Evolutionary conservation across 2,797 vertebrate species (phyloP).

Genomic region (Chelonia mydas): DNA sequence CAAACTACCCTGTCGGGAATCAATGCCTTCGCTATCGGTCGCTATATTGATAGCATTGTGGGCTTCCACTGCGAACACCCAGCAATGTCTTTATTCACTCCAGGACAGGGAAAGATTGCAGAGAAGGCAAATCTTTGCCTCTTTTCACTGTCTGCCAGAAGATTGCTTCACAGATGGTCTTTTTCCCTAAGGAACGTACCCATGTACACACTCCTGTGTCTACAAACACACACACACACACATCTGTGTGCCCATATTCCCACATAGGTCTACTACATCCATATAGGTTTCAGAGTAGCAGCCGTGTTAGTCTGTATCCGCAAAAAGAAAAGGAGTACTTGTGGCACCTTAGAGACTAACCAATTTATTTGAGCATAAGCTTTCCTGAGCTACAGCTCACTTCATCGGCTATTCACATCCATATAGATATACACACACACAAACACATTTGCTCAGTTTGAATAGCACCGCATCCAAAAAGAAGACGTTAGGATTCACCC

Average conservation of each 20-base stretch:
- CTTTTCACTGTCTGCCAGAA: neutral
- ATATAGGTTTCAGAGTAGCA: too few relatives aligned
- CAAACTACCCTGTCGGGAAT: conserved; percentile 81
- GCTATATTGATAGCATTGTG: conserved; percentile 73
- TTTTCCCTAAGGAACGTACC: conserved; percentile 62
- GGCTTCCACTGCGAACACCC: conserved; percentile 64
- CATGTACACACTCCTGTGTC: neutral
- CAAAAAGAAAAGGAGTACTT: too few relatives aligned
- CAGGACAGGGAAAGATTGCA: neutral
- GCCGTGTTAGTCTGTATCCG: too few relatives aligned
- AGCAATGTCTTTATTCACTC: conserved; percentile 76
- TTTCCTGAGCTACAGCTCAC: too few relatives aligned
- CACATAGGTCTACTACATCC: neutral
- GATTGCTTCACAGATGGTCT: conserved; percentile 49
- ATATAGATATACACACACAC: neutral
- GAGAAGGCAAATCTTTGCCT: neutral
- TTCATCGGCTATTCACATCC: too few relatives aligned
- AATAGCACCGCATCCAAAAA: neutral
- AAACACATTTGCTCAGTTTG: neutral
- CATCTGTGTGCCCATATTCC: neutral
- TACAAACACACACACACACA: neutral
- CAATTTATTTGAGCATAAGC: too few relatives aligned
- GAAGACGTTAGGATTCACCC: too few relatives aligned
- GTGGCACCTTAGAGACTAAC: too few relatives aligned
- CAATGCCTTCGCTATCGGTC: conserved; percentile 81